phyloP scores from a whole-genome alignment of 2,113 vertebrate genomes.

The Sitta europaea region DNA sequence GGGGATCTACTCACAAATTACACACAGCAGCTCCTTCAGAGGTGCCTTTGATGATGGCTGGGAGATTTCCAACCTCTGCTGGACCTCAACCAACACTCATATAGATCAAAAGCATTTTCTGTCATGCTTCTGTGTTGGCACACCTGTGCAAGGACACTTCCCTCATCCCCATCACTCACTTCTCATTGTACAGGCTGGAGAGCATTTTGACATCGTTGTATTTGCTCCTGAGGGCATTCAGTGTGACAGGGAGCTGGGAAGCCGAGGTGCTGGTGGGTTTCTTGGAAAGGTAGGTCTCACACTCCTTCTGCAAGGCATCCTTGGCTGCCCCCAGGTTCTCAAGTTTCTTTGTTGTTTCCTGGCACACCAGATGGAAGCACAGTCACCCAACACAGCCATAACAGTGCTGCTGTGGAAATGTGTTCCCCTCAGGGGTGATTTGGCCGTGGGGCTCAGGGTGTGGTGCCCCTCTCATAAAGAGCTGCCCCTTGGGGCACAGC shows the following conservation, averaged over 20 bases:
- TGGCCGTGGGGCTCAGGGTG: conserved; percentile 32
- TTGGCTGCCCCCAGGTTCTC: conserved; percentile 80
- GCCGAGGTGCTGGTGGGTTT: conserved; percentile 64
- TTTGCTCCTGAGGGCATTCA: conserved; percentile 83
- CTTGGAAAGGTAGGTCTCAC: conserved; percentile 78
- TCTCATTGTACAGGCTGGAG: conserved; percentile 82
- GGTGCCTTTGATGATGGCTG: neutral
- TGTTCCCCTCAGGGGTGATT: neutral
- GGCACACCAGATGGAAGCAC: neutral
- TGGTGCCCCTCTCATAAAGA: neutral
- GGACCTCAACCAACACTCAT: neutral
- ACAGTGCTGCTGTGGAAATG: neutral
- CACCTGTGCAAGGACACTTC: neutral
- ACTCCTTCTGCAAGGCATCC: conserved; percentile 75
- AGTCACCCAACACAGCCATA: conserved; percentile 6
- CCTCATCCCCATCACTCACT: conserved; percentile 74
- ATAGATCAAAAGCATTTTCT: neutral
- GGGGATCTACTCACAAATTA: neutral
- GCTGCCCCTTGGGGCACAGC: neutral
- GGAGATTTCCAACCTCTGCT: neutral
- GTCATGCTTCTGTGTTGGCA: neutral
- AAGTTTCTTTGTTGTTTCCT: conserved; percentile 77
- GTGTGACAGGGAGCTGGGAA: conserved; percentile 78
- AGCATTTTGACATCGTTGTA: conserved; percentile 76
- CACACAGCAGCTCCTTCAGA: neutral